phyloP scores from a whole-genome alignment of 2,888 invertebrate species.

The Tetranychus truncatus region DNA sequence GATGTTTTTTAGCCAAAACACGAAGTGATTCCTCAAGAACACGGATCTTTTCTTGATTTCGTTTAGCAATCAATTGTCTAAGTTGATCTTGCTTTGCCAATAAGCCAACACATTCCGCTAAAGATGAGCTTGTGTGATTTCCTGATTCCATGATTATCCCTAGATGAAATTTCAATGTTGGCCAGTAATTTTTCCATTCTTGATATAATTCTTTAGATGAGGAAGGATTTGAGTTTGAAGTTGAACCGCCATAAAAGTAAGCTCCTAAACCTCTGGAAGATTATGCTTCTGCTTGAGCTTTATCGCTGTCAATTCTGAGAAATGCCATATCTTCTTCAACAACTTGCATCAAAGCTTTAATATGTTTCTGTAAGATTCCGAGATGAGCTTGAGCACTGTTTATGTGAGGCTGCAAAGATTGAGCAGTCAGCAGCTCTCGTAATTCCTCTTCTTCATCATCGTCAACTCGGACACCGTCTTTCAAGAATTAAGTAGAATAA shows the following conservation, averaged over 20 bases:
- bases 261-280: conserved; percentile 3
- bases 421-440: conserved; percentile 33
- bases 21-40: conserved; percentile 48
- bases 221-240: background rate
- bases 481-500: conserved; percentile 46
- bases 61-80: conserved; percentile 33
- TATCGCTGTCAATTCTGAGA: conserved; percentile 4
- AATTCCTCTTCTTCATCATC: conserved; percentile 38
- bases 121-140: conserved; percentile 40
- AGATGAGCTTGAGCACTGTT: conserved; percentile 41
- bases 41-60: conserved; percentile 43
- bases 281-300: background rate
- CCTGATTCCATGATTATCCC: conserved; percentile 43
- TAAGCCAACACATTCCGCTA: conserved; percentile 45
- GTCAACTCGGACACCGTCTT: conserved; percentile 36
- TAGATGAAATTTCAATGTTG: conserved; percentile 30
- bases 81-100: conserved; percentile 43
- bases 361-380: conserved; percentile 41
- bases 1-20: conserved; percentile 47
- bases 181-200: conserved; percentile 15
- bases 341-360: conserved; percentile 33
- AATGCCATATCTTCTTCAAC: conserved; percentile 15
- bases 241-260: background rate
- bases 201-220: background rate
- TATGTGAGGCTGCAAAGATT: conserved; percentile 39